phyloP scores from a whole-genome alignment of 2,888 invertebrate genomes.

The Parnassius orleans region DNA sequence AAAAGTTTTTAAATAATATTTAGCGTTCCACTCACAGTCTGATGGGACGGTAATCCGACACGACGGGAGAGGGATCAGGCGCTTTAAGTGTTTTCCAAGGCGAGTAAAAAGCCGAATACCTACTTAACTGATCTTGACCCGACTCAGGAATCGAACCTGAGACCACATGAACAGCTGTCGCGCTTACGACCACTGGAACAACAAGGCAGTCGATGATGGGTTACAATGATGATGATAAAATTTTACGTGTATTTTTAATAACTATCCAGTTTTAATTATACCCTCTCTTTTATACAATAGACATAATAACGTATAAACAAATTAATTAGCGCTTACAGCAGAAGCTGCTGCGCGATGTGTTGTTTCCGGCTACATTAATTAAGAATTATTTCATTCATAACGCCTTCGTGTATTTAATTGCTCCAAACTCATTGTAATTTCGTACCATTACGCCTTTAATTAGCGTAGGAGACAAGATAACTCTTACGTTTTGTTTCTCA shows the following conservation, averaged over 20 bases:
- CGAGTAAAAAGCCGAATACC: too few relatives aligned
- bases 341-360: conserved; percentile 13
- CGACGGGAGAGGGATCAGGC: too few relatives aligned
- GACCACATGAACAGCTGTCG: too few relatives aligned
- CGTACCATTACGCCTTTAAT: conserved; percentile 8
- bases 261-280: not conserved
- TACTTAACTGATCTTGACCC: too few relatives aligned
- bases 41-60: too few relatives aligned
- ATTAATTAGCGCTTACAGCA: conserved; percentile 21
- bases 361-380: conserved; percentile 22
- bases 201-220: too few relatives aligned
- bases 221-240: too few relatives aligned
- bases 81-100: too few relatives aligned
- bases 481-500: not conserved
- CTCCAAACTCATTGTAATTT: conserved; percentile 22
- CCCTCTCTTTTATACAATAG: conserved; percentile 12
- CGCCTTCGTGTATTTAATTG: conserved; percentile 25
- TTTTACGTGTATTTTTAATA: too few relatives aligned
- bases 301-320: conserved; percentile 17
- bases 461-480: conserved; percentile 1
- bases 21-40: not conserved
- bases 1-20: not conserved
- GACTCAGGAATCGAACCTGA: too few relatives aligned
- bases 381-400: conserved; percentile 21
- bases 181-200: too few relatives aligned